Percentiles rank a stretch among this genome's conserved stretches.
These are phyloP conservation scores for Aphrophora alni DNA, from an alignment of 2,888 invertebrate genomes.

Conservation along the genomic window DNA sequence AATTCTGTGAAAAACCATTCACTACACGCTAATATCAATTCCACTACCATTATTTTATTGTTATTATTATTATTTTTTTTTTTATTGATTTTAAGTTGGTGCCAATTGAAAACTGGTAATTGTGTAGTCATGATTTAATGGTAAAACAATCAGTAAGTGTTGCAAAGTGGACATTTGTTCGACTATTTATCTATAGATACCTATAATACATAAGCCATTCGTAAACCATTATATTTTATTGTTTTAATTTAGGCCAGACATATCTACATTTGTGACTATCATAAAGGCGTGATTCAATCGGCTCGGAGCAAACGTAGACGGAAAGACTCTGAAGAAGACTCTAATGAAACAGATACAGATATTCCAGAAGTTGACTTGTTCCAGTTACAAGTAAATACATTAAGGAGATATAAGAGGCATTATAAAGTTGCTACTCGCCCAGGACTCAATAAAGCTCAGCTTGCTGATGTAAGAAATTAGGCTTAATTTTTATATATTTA, in stretches of 20 bases:
- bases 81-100: too few species aligned
- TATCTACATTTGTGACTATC: conserved; percentile 95
- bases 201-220: too few species aligned
- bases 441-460: conserved; percentile 92
- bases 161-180: too few species aligned
- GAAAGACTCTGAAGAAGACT: conserved; percentile 94
- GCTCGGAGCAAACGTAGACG: conserved; percentile 90
- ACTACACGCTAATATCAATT: too few species aligned
- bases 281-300: conserved; percentile 94
- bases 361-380: conserved; percentile 92
- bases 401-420: conserved; percentile 91
- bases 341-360: conserved; percentile 91
- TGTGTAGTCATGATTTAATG: too few species aligned
- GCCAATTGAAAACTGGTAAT: too few species aligned
- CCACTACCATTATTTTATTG: too few species aligned
- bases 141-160: too few species aligned
- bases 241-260: conserved; percentile 77
- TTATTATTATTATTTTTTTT: too few species aligned
- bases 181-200: too few species aligned
- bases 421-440: conserved; percentile 92
- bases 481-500: not conserved
- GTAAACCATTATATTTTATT: too few species aligned
- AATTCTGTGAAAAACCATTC: too few species aligned
- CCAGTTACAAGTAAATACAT: conserved; percentile 92
- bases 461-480: conserved; percentile 83